Conservation (phyloP, 2,113 vertebrate species). For the Clarias batrachus region DNA sequence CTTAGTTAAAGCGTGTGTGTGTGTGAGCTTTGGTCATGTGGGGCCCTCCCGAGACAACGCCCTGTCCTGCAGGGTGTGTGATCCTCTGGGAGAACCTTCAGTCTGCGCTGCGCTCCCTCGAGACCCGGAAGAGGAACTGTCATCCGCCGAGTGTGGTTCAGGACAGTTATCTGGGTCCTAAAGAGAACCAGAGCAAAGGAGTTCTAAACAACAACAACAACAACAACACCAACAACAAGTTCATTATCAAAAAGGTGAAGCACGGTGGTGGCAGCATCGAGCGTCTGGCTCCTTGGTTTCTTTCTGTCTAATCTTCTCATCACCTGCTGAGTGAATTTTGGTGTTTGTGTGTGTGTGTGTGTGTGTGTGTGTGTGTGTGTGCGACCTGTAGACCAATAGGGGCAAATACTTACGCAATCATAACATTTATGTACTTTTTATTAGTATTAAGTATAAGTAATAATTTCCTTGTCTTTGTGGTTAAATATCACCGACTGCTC, state of each 20-base stretch:
- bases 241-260: slow-evolving; percentile 4
- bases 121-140: not conserved
- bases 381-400: not conserved
- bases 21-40: not conserved
- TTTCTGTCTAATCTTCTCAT: not conserved
- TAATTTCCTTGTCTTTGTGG: not conserved
- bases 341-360: not conserved
- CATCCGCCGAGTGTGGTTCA: not conserved
- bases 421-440: not conserved
- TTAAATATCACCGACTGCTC: not conserved
- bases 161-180: slow-evolving; percentile 50
- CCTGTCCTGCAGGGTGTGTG: slow-evolving; percentile 11
- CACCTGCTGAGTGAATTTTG: not conserved
- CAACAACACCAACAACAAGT: not conserved
- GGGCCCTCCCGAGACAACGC: not conserved
- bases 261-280: not conserved
- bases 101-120: not conserved
- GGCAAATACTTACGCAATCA: not conserved
- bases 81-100: not conserved
- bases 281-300: not conserved
- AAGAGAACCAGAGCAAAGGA: not conserved
- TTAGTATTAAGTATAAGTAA: not conserved
- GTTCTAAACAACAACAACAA: slow-evolving; percentile 15
- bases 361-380: too few relatives aligned
- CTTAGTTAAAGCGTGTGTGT: not conserved